Evolutionary conservation across 2,113 vertebrate genomes (phyloP), one percentile per base, ranked within the genome.

Genomic region (Setophaga petechia): DNA sequence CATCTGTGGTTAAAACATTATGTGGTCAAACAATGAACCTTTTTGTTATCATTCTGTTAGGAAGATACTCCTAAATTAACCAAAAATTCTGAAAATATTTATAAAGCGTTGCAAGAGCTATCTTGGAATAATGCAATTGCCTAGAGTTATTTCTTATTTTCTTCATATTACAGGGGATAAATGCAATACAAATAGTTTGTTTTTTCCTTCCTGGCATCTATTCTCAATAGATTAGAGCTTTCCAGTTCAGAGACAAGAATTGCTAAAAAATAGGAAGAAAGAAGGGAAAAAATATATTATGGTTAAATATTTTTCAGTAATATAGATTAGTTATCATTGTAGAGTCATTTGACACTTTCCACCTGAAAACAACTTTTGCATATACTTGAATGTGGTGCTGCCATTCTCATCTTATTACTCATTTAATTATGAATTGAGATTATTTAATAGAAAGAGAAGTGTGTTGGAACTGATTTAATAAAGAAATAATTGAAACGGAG

Each of bases 21-120:
- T 12, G 11, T 23, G 15, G 5, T 66, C 27, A 66, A 86, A 31
- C 7, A 44, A 49, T 12, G 1, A 71, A 52, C 0, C 0, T 14
- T 69, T 69, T 15, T 25, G 23, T 25, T 37, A 24, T 44, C 37
- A 51, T 46, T n/a, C 47, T 44, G 2, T 72, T 71, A 75, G 62
- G 51, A 31, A 67, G 44, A 63, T 16, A 47, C 13, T 72, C 5
- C 27, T 39, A 52, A 78, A 47, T 59, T 78, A 52, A 85, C 1
- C 25, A 43, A 37, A 68, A 33, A 3, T 25, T 87, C 22, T 37
- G 18, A 37, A 72, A 88, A 47, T 84, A 62, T 51, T 66, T 76
- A 12, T 37, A 16, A 69, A 73, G 10, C 16, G 37, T 6, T 66
- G 15, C n/a, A 68, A 37, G 25, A 85, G 4, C 3, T 46, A 12